Percentiles rank a stretch among this genome's conserved stretches.
Conservation (phyloP, 2,888 invertebrate genomes). For the Torymus aiolomorphi region DNA sequence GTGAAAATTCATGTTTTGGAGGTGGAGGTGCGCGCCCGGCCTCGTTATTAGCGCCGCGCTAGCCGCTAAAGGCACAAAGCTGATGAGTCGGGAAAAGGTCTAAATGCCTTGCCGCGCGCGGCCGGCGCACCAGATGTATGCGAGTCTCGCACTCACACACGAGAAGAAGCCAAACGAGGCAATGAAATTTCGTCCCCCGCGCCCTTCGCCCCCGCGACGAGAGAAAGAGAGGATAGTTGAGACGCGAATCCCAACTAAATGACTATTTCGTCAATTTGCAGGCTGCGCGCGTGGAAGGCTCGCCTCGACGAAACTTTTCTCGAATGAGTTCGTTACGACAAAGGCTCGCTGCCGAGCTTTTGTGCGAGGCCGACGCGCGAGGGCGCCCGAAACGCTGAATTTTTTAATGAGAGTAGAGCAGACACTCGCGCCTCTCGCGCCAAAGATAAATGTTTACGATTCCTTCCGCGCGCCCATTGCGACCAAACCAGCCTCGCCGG, state of each 20-base stretch:
- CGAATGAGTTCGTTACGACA: slow-evolving; percentile 32
- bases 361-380: neutral
- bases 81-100: slow-evolving; percentile 75
- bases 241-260: slow-evolving; percentile 40
- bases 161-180: slow-evolving; percentile 69
- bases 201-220: neutral
- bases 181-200: slow-evolving; percentile 68
- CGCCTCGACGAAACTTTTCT: slow-evolving; percentile 37
- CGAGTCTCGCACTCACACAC: slow-evolving; percentile 50
- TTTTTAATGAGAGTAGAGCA: slow-evolving; percentile 34
- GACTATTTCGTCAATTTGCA: slow-evolving; percentile 47
- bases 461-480: slow-evolving; percentile 9
- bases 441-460: slow-evolving; percentile 24
- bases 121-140: slow-evolving; percentile 59
- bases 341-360: neutral
- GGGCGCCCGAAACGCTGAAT: neutral
- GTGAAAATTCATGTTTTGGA: slow-evolving; percentile 75
- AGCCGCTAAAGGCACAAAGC: slow-evolving; percentile 72
- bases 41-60: slow-evolving; percentile 67
- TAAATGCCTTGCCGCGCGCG: slow-evolving; percentile 68
- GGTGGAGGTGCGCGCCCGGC: slow-evolving; percentile 61
- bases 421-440: neutral
- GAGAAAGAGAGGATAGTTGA: slow-evolving; percentile 33
- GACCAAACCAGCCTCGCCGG: slow-evolving; percentile 2
- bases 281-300: neutral